Base-by-base conservation (phyloP, 2,888 invertebrate genomes). In the Frankliniella intonsa region DNA sequence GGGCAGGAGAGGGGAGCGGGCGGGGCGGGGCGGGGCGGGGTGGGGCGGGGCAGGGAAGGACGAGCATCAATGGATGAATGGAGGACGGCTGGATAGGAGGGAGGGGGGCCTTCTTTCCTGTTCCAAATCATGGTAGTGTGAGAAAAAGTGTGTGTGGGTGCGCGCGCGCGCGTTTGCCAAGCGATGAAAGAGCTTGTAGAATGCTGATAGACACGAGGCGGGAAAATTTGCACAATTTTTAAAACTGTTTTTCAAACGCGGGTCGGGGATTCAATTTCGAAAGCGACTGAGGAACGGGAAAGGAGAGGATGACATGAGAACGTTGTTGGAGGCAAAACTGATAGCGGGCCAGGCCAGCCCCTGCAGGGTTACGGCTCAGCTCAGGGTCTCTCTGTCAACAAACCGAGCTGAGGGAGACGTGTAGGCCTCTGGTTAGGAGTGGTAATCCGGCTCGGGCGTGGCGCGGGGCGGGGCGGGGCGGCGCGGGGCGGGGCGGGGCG, bases 361-460 rank as follows among this genome's bases (percentile, higher is more conserved):
- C 38, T 38, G 38, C 38, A 38, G 5, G 38, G 38, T 38, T n/a
- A n/a, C n/a, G n/a, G n/a, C n/a, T n/a, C n/a, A n/a, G n/a, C n/a
- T n/a, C 38, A 38, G 38, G 38, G 38, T 5, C 38, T 38, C 38
- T 38, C 38, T 38, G 38, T 38, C 38, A 38, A 38, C 38, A 5
- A 38, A 38, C 38, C 38, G 38, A 38, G 5, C 38, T 0, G 14
- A n/a, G 19, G 17, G 55, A 38, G 55, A 62, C 8, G 22, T 76
- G 25, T 76, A 69, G 69, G 69, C 69, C 69, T 8, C 69, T 25
- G 69, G 22, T 76, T 76, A 76, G 9, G 69, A 12, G 7, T 76
- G 69, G 69, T 76, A 76, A 76, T 76, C 69, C 69, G 69, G 69
- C 22, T 25, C 25, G 11, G 69, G 69, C 69, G 69, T 22, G 55